Conservation (phyloP, 2,797 vertebrate species). For the Onychomys arenicola region DNA sequence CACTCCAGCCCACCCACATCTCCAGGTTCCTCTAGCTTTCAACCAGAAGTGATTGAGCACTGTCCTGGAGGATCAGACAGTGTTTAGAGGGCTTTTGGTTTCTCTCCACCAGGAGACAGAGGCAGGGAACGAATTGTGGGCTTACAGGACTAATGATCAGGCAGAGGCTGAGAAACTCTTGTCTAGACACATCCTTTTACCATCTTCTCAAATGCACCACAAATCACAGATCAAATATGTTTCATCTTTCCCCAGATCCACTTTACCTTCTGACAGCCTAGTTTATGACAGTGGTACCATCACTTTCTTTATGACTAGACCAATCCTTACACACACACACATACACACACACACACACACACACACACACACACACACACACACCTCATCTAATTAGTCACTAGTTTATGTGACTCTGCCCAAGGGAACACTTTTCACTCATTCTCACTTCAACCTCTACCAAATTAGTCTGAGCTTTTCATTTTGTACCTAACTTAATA, state of each 20-base stretch:
- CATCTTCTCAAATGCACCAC: background rate
- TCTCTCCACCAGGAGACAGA: background rate
- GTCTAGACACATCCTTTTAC: background rate
- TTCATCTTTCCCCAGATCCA: background rate
- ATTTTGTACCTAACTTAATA: background rate
- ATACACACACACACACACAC: background rate
- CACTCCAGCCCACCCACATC: background rate
- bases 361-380: background rate
- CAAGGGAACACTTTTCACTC: slow-evolving; percentile 27
- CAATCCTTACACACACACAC: background rate
- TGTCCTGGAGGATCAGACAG: background rate
- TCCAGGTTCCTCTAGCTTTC: background rate
- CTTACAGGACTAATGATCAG: background rate
- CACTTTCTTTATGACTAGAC: background rate
- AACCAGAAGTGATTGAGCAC: background rate
- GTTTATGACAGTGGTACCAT: background rate
- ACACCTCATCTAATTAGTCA: slow-evolving; percentile 7
- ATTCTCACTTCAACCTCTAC: slow-evolving; percentile 36
- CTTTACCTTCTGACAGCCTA: slow-evolving; percentile 1
- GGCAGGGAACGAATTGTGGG: background rate
- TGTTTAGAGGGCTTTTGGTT: background rate
- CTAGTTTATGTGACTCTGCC: background rate
- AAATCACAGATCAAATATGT: background rate
- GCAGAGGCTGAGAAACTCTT: background rate
- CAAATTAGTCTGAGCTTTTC: background rate